Base-by-base conservation (phyloP, 2,888 invertebrate species). In the Trichacis sp. region DNA sequence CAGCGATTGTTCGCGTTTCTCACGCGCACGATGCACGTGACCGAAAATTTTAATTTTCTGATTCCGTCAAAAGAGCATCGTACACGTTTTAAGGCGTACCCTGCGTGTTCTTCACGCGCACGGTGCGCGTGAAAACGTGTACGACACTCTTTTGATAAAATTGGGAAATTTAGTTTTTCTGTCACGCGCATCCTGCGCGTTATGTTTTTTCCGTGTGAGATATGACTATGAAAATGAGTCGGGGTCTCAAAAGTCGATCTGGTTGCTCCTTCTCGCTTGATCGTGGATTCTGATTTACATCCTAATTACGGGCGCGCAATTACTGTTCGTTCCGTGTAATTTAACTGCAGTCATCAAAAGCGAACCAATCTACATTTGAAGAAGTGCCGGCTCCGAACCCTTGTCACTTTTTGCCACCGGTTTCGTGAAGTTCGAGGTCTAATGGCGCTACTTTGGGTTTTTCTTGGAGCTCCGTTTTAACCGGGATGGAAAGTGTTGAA, bases 201-300 rank as follows among this genome's bases (percentile, higher is more conserved):
- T n/a, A n/a, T n/a, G n/a, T n/a, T n/a, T n/a, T n/a, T n/a, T n/a
- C n/a, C n/a, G n/a, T n/a, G n/a, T 59, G 63, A 57, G 63, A 68
- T 51, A 53, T 47, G 57, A 50, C 55, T 52, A 47, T 55, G 52
- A 38, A 62, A 52, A 30, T 52, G 55, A 48, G 66, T 66, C 47
- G 63, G 50, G 18, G 53, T 50, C 48, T 52, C 45, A 49, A 53
- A 48, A 58, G 43, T 61, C 51, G 42, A 38, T 12, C 49, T 46
- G 45, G 63, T 17, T 59, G 59, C 56, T 66, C 56, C 55, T 60
- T 45, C 42, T 63, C 43, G 43, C 50, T 53, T 50, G 63, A 67
- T 72, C 70, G 45, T 56, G 69, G 77, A 77, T 76, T 76, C 73
- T 75, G 75, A 79, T 79, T 77, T 77, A 76, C 77, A 77, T 77